phyloP scores from a whole-genome alignment of 1,140 invertebrate genomes.

The Drosophila ananassae region DNA sequence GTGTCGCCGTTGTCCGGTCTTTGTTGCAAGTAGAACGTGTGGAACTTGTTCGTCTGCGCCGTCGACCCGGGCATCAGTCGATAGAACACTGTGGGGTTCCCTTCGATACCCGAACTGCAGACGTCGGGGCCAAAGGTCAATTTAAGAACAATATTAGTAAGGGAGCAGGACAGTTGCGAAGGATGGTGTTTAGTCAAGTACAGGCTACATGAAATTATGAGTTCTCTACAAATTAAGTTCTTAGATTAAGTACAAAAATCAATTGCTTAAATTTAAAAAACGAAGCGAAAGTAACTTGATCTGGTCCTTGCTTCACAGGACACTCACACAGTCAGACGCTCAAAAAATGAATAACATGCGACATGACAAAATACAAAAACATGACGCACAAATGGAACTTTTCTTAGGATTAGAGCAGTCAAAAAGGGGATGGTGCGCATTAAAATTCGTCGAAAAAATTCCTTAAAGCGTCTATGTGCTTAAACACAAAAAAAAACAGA shows the following conservation, averaged over 20 bases:
- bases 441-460: slow-evolving; percentile 42
- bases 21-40: slow-evolving; percentile 97
- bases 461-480: slow-evolving; percentile 49
- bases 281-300: slow-evolving; percentile 16
- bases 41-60: slow-evolving; percentile 97
- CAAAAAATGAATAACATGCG: slow-evolving; percentile 45
- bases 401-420: slow-evolving; percentile 29
- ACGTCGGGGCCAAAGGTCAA: slow-evolving; percentile 26
- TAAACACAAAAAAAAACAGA: slow-evolving; percentile 21
- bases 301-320: slow-evolving; percentile 3
- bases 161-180: not conserved
- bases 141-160: slow-evolving; percentile 39
- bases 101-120: slow-evolving; percentile 96
- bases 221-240: slow-evolving; percentile 49
- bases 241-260: slow-evolving; percentile 62
- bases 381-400: slow-evolving; percentile 31
- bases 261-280: slow-evolving; percentile 31
- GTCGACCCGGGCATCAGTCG: slow-evolving; percentile 96
- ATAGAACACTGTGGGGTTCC: slow-evolving; percentile 97
- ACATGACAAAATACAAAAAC: slow-evolving; percentile 69
- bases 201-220: slow-evolving; percentile 61
- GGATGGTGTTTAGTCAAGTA: slow-evolving; percentile 9
- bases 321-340: slow-evolving; percentile 29
- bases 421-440: slow-evolving; percentile 34
- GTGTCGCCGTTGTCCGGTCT: slow-evolving; percentile 94